Evolutionary conservation across 2,888 invertebrate species (phyloP).

Genomic region (Orthosia gothica): DNA sequence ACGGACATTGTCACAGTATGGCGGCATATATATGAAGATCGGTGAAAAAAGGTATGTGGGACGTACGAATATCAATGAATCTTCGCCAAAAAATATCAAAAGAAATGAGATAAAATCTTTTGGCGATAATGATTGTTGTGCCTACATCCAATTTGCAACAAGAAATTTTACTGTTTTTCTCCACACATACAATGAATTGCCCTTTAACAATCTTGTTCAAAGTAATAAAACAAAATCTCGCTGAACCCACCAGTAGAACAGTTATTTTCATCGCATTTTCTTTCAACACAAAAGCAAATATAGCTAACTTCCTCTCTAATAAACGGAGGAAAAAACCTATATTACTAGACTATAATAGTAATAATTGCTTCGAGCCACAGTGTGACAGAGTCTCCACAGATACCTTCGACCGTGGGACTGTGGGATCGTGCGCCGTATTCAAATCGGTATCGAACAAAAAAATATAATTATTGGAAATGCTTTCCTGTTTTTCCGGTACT

Average conservation of each 20-base stretch:
- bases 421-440: conserved; percentile 78
- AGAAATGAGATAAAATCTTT: conserved; percentile 27
- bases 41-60: conserved; percentile 51
- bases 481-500: conserved; percentile 90
- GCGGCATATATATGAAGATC: conserved; percentile 46
- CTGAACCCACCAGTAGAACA: not conserved
- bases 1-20: conserved; percentile 44
- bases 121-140: conserved; percentile 2
- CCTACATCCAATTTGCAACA: not conserved
- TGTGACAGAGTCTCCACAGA: conserved; percentile 41
- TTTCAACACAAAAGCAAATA: conserved; percentile 30
- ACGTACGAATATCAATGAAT: conserved; percentile 23
- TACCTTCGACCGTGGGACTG: conserved; percentile 83
- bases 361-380: conserved; percentile 45
- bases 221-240: not conserved
- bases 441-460: conserved; percentile 67
- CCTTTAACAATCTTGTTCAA: too few relatives aligned
- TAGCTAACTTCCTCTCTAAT: conserved; percentile 42
- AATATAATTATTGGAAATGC: conserved; percentile 83
- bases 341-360: conserved; percentile 40
- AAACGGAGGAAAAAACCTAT: conserved; percentile 50
- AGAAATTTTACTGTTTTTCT: not conserved
- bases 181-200: not conserved
- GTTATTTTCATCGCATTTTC: conserved; percentile 26
- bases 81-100: conserved; percentile 20